These are phyloP conservation scores for Trissolcus brochymenae DNA, from an alignment of 2,888 invertebrate genomes.

Conservation along the genomic window DNA sequence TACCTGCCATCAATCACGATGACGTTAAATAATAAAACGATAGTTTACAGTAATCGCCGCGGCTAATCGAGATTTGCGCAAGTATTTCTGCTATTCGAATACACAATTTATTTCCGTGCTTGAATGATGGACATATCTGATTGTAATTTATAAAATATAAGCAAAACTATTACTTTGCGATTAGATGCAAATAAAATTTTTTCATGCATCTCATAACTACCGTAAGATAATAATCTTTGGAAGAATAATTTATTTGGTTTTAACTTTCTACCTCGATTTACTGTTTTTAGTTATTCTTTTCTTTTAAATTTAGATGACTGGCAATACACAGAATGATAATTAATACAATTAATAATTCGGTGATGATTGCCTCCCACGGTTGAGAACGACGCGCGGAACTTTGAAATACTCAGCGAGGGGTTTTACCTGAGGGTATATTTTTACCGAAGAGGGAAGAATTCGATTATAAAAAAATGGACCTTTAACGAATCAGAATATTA, in stretches of 20 bases:
- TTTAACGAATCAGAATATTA: constrained; percentile 51
- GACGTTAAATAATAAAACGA: constrained; percentile 32
- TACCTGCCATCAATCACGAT: constrained; percentile 29
- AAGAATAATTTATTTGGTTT: neutral
- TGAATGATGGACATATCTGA: neutral
- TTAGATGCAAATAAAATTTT: constrained; percentile 1
- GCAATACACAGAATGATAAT: constrained; percentile 60
- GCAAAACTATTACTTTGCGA: neutral
- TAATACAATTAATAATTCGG: constrained; percentile 70
- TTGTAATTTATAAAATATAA: constrained; percentile 7
- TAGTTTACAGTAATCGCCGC: constrained; percentile 20
- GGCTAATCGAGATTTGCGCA: constrained; percentile 11
- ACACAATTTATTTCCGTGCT: constrained; percentile 11
- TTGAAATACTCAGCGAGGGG: constrained; percentile 67
- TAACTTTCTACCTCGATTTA: neutral
- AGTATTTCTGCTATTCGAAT: constrained; percentile 18
- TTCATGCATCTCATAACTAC: neutral
- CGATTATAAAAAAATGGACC: neutral
- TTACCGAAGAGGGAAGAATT: constrained; percentile 17
- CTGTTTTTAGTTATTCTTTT: neutral
- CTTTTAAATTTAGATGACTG: constrained; percentile 24
- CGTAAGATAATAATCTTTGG: neutral
- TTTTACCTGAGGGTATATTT: constrained; percentile 64
- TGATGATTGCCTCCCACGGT: constrained; percentile 69
- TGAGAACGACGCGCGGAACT: constrained; percentile 60